Percentiles rank a stretch among this genome's conserved stretches.
phyloP scores from a whole-genome alignment of 2,113 vertebrate species.

The Neogobius melanostomus region DNA sequence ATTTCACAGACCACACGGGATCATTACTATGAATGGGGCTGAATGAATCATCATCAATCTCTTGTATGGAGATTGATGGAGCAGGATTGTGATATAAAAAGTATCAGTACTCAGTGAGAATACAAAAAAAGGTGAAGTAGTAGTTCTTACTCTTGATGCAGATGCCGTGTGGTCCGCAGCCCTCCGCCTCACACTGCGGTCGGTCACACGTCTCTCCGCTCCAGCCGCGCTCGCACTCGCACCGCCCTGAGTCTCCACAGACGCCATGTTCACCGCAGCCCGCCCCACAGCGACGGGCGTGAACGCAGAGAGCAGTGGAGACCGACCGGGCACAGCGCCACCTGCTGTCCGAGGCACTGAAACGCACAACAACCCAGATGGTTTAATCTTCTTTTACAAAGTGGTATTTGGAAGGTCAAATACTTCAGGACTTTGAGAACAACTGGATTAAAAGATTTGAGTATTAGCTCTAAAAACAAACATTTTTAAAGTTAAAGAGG shows the following conservation, averaged over 20 bases:
- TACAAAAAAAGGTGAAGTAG: neutral
- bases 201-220: conserved; percentile 65
- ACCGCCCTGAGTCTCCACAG: conserved; percentile 77
- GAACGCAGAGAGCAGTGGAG: conserved; percentile 88
- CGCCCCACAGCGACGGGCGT: conserved; percentile 74
- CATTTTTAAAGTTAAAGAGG: no score
- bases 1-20: no score
- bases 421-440: no score
- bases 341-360: conserved; percentile 49
- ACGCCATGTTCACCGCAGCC: conserved; percentile 83
- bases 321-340: conserved; percentile 87
- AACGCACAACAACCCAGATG: neutral
- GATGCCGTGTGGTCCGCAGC: conserved; percentile 79
- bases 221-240: conserved; percentile 81
- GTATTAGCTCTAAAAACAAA: no score
- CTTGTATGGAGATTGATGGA: no score
- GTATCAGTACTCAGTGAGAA: neutral
- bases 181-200: conserved; percentile 76
- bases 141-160: conserved; percentile 76
- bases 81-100: no score
- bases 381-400: no score
- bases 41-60: no score
- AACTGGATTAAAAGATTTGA: no score
- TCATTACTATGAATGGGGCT: no score
- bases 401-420: no score